A percentile compares a stretch with the other conserved stretches of the same genome.
phyloP scores from a whole-genome alignment of 2,888 invertebrate genomes.

The Agrochola lota region DNA sequence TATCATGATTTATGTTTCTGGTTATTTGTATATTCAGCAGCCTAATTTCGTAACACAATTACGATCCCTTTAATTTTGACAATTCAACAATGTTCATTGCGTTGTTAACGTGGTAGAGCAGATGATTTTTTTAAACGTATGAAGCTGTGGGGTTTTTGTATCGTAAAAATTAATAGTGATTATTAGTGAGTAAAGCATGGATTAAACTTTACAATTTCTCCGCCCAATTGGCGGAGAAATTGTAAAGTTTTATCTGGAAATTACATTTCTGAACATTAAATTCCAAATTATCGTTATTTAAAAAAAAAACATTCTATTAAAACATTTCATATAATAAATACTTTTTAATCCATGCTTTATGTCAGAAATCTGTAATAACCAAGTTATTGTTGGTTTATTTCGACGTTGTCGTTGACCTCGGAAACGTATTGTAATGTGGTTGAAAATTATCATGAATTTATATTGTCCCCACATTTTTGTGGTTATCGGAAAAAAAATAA shows the following conservation, averaged over 20 bases:
- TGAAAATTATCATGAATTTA: neutral
- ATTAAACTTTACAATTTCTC: no score
- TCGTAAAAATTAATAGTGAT: neutral
- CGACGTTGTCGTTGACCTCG: no score
- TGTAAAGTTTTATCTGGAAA: no score
- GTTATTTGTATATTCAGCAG: neutral
- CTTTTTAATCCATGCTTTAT: neutral
- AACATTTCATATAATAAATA: neutral
- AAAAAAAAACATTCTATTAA: neutral
- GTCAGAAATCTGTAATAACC: neutral
- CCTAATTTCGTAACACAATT: neutral
- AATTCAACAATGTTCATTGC: neutral
- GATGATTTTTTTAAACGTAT: neutral
- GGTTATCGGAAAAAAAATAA: neutral
- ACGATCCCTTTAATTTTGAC: neutral
- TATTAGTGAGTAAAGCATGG: neutral
- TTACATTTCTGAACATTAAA: neutral
- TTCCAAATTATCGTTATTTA: neutral
- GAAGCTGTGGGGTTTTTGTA: neutral
- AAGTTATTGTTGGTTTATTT: neutral
- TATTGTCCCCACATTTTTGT: no score
- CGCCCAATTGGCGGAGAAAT: neutral
- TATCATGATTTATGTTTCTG: constrained; percentile 54
- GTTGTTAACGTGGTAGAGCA: neutral
- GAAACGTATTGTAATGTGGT: neutral